Conservation (phyloP, 35 echinoderm and acorn worm species). For the Patiria miniata region DNA sequence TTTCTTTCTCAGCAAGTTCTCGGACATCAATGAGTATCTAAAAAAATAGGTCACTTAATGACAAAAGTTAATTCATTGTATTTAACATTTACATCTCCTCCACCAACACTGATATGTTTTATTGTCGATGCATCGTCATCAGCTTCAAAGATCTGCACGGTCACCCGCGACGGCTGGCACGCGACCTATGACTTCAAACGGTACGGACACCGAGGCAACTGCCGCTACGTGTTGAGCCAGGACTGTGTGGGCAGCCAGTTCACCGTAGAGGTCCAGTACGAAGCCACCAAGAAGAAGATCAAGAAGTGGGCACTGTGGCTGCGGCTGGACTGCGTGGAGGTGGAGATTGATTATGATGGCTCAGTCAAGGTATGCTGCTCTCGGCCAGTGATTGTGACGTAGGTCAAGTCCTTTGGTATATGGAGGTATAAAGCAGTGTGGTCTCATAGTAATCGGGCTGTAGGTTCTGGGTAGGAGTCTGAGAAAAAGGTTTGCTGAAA, state of each 20-base stretch:
- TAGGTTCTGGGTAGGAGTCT: no score
- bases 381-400: not conserved
- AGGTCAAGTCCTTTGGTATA: not conserved
- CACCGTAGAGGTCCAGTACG: slow-evolving; percentile 52
- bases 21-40: no score
- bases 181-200: slow-evolving; percentile 32
- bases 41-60: no score
- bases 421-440: not conserved
- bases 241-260: slow-evolving; percentile 46
- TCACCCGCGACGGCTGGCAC: not conserved
- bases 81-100: no score
- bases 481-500: no score
- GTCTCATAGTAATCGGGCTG: no score
- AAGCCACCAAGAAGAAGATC: slow-evolving; percentile 11
- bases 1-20: no score
- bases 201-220: slow-evolving; percentile 30
- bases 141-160: slow-evolving; percentile 50
- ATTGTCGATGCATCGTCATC: no score
- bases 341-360: slow-evolving; percentile 49
- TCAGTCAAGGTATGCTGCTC: slow-evolving; percentile 22
- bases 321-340: slow-evolving; percentile 53
- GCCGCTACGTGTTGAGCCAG: slow-evolving; percentile 61
- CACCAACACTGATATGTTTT: no score
- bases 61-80: no score
- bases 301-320: slow-evolving; percentile 21